Evolutionary conservation across 2,113 vertebrate genomes (phyloP).

Genomic region (Nannobrachium achirus): DNA sequence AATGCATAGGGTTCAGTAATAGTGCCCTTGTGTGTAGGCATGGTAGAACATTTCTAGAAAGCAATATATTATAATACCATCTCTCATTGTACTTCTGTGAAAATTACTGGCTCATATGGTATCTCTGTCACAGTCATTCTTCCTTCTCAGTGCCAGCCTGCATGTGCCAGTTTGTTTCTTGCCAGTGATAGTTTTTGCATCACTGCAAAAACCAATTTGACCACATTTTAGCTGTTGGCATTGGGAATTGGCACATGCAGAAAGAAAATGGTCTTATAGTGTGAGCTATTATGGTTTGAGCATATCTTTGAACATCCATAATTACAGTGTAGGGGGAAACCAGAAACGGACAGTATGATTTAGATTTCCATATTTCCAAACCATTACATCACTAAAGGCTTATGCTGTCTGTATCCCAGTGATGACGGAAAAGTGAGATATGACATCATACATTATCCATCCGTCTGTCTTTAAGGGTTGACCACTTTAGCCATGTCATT

Average conservation of each 20-base stretch:
- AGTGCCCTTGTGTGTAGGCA: not conserved
- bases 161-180: too few species aligned
- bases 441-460: conserved; percentile 35
- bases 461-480: conserved; percentile 33
- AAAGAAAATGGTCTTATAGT: not conserved
- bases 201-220: too few species aligned
- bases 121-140: too few species aligned
- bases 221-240: too few species aligned
- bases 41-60: not conserved
- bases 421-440: conserved; percentile 50
- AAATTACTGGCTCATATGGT: too few species aligned
- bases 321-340: conserved; percentile 52
- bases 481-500: too few species aligned
- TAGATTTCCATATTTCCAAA: conserved; percentile 43
- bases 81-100: too few species aligned
- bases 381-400: conserved; percentile 54
- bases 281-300: conserved; percentile 50
- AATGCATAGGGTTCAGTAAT: not conserved
- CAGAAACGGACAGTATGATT: conserved; percentile 48
- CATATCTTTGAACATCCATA: conserved; percentile 50
- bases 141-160: too few species aligned
- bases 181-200: too few species aligned
- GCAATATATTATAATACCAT: too few species aligned
- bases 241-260: too few species aligned
- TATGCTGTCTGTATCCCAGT: conserved; percentile 44